phyloP scores from a whole-genome alignment of 2,888 invertebrate genomes.

The Caenorhabditis plicata region DNA sequence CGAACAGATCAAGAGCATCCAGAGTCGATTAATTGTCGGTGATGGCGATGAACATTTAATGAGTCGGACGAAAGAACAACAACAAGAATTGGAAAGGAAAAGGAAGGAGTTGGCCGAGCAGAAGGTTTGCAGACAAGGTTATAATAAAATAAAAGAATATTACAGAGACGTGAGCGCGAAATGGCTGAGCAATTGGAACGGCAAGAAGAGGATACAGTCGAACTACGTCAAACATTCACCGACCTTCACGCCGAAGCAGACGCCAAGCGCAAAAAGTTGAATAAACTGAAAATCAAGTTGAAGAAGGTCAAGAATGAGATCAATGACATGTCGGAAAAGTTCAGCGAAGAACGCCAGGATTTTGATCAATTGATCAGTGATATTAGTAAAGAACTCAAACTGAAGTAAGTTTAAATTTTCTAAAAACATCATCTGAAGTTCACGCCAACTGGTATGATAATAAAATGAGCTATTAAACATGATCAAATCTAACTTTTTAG shows the following conservation, averaged over 20 bases:
- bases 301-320: conserved; percentile 71
- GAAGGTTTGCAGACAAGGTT: conserved; percentile 73
- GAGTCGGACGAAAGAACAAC: conserved; percentile 91
- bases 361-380: conserved; percentile 88
- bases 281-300: conserved; percentile 82
- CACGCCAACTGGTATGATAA: too few relatives aligned
- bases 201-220: conserved; percentile 88
- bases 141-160: conserved; percentile 1
- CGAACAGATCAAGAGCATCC: conserved; percentile 73
- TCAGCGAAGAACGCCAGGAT: conserved; percentile 86
- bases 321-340: conserved; percentile 81
- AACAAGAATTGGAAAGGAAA: conserved; percentile 82
- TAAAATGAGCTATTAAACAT: too few relatives aligned
- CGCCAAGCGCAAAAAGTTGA: conserved; percentile 87
- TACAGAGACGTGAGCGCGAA: conserved; percentile 76
- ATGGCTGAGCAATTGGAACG: conserved; percentile 90
- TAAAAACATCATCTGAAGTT: too few relatives aligned
- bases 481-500: too few relatives aligned
- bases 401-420: conserved; percentile 73
- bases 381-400: conserved; percentile 82
- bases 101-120: conserved; percentile 86
- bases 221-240: conserved; percentile 85
- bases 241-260: conserved; percentile 94
- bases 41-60: conserved; percentile 78
- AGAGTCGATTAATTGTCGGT: conserved; percentile 89